Conservation (phyloP, 2,113 vertebrate genomes). For the Aix galericulata region DNA sequence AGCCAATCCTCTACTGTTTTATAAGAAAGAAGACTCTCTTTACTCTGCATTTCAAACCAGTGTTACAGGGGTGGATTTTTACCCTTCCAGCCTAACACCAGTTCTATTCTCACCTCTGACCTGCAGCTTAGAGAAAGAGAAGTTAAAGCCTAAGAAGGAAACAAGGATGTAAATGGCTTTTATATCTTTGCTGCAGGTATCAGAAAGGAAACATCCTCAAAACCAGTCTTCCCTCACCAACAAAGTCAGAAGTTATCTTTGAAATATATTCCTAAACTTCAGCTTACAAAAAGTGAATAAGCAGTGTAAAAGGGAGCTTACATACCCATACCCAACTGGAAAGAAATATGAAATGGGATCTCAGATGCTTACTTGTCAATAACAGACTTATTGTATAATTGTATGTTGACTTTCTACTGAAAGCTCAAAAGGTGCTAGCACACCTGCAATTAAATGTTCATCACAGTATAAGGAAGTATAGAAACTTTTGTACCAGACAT, state of each 20-base stretch:
- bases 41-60: neutral
- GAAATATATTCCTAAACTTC: neutral
- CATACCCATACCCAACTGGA: fast-evolving
- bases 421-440: neutral
- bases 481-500: neutral
- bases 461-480: neutral
- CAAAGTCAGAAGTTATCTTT: neutral
- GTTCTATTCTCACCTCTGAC: neutral
- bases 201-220: neutral
- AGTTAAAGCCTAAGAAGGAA: neutral
- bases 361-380: neutral
- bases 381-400: neutral
- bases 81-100: neutral
- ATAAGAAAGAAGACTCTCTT: neutral
- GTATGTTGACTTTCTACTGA: neutral
- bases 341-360: neutral
- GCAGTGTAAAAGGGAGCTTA: neutral
- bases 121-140: neutral
- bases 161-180: neutral
- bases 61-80: neutral
- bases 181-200: neutral
- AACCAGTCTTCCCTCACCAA: neutral
- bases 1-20: neutral
- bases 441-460: neutral
- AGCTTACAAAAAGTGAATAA: neutral